phyloP scores from a whole-genome alignment of 2,797 vertebrate genomes.

The Cyprinodon diabolis region DNA sequence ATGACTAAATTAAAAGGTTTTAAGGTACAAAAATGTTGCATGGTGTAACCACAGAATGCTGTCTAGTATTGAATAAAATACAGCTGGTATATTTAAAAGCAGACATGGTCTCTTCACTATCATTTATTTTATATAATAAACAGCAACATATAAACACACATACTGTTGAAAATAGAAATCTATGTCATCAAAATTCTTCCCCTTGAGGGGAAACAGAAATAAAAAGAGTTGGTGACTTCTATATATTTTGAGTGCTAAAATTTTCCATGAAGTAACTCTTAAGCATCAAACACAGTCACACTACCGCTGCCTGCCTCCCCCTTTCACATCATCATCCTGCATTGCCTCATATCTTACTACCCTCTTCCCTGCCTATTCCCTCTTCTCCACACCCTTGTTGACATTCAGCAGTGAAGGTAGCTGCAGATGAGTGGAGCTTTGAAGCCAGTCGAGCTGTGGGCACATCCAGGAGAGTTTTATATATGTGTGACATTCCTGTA shows the following conservation, averaged over 20 bases:
- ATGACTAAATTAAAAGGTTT: too few relatives aligned
- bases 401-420: slow-evolving; percentile 69
- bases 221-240: slow-evolving; percentile 37
- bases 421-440: slow-evolving; percentile 73
- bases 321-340: slow-evolving; percentile 13
- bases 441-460: slow-evolving; percentile 58
- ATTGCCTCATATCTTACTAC: slow-evolving; percentile 31
- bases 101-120: background rate
- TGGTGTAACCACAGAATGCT: background rate
- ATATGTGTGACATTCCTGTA: slow-evolving; percentile 62
- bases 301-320: slow-evolving; percentile 22
- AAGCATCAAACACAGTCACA: slow-evolving; percentile 44
- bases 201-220: background rate
- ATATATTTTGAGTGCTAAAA: slow-evolving; percentile 35
- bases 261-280: slow-evolving; percentile 40
- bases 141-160: background rate
- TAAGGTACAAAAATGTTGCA: too few relatives aligned
- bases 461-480: slow-evolving; percentile 62
- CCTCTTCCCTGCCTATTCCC: slow-evolving; percentile 2
- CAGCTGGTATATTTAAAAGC: slow-evolving; percentile 1
- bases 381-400: slow-evolving; percentile 48
- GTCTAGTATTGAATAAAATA: background rate
- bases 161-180: background rate
- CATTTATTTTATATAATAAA: background rate
- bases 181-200: background rate